phyloP scores from a whole-genome alignment of 2,797 vertebrate genomes.

The Hydrocynus forskahlii region DNA sequence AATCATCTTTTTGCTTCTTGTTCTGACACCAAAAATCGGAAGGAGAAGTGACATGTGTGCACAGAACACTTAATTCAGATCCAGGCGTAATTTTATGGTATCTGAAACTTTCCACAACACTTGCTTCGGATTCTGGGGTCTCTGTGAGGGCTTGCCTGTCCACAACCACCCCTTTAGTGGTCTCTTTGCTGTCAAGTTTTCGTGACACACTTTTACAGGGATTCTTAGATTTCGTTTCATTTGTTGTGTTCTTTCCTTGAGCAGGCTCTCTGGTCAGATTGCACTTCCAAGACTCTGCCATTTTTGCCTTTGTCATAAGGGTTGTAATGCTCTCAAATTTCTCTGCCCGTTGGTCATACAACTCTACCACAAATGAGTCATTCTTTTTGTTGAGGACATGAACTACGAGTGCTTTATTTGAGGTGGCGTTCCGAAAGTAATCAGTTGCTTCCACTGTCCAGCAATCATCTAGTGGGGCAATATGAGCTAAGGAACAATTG shows the following conservation, averaged over 20 bases:
- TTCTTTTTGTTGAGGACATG: slow-evolving; percentile 75
- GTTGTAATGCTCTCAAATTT: slow-evolving; percentile 69
- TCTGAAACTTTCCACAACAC: slow-evolving; percentile 66
- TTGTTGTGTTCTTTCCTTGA: neutral
- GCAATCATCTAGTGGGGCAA: slow-evolving; percentile 76
- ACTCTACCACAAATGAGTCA: slow-evolving; percentile 78
- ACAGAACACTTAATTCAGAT: slow-evolving; percentile 76
- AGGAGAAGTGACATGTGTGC: slow-evolving; percentile 77
- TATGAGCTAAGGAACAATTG: slow-evolving; percentile 81
- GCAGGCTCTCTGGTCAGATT: slow-evolving; percentile 30
- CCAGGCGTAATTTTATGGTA: slow-evolving; percentile 79
- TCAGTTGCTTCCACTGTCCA: slow-evolving; percentile 80
- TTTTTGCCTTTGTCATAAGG: slow-evolving; percentile 77
- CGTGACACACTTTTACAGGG: neutral
- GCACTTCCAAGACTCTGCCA: slow-evolving; percentile 75
- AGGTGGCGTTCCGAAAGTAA: slow-evolving; percentile 81
- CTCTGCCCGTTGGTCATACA: slow-evolving; percentile 63
- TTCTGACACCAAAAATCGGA: slow-evolving; percentile 89
- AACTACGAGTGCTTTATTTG: slow-evolving; percentile 76
- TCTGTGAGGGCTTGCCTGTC: neutral
- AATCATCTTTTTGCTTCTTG: slow-evolving; percentile 66
- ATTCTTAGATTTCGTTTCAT: slow-evolving; percentile 11
- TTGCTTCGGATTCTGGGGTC: neutral
- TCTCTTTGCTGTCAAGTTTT: neutral
- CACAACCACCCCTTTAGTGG: neutral